Evolutionary conservation across 2,888 invertebrate genomes (phyloP), one percentile per base, ranked within the genome.

Genomic region (Antheraea yamamai): DNA sequence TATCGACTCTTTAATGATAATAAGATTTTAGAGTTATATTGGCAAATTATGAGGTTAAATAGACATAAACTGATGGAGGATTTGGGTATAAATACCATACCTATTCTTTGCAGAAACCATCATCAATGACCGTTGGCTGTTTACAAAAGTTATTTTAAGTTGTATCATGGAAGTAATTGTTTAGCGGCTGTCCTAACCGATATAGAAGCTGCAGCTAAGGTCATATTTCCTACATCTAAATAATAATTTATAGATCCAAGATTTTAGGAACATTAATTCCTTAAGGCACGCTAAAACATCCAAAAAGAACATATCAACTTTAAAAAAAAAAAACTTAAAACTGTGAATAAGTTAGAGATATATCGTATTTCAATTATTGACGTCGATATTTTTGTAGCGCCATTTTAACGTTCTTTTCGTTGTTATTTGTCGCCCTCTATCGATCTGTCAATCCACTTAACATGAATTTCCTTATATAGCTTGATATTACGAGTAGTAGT

Each of bases 371-470:
- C 10, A 47, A 47, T 12, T 47, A 66, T 55, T 55, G 20, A 55
- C 55, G 20, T 55, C 6, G 1, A 6, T 20, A 55, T 6, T 55
- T 55, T 66, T 30, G 20, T 26, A 66, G 64, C 30, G 26, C 16
- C 64, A 30, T 26, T 66, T 26, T 30, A 66, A 66, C 26, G 16
- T 66, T 66, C 26, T 30, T 66, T 30, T 20, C 30, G 23, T 18
- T 61, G 8, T 58, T 66, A 18, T 76, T 73, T 82, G 75, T 75
- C 79, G 78, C 75, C 79, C 51, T 77, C 77, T 73, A 39, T 72
- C 82, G 77, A 87, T 87, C 87, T 80, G 85, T 87, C 87, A 87
- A 81, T 81, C 79, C 79, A 81, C 78, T 77, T 78, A 79, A 84
- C 79, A 82, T 77, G 78, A 77, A 80, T 80, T 84, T 80, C 52